Percentiles rank a stretch among this genome's conserved stretches.
These are phyloP conservation scores for Sitta europaea DNA, from an alignment of 2,113 vertebrate species.

Conservation along the genomic window DNA sequence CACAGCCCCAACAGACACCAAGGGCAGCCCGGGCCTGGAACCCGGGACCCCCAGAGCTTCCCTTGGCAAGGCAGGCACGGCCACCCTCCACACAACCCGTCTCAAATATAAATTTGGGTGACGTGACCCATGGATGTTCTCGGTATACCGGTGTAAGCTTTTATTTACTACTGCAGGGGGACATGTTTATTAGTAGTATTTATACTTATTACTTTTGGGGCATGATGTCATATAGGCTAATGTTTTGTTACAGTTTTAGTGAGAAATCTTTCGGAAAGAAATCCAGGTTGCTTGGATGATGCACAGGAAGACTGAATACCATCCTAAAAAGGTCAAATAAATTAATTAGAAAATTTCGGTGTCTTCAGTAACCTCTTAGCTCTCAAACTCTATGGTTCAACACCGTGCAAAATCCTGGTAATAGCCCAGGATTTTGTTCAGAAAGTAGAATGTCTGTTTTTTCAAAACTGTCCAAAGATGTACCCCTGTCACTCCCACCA, in stretches of 20 bases:
- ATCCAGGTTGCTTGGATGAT: not conserved
- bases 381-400: not conserved
- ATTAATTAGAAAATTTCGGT: rapidly evolving
- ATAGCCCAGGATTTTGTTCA: not conserved
- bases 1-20: not conserved
- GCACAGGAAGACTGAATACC: not conserved
- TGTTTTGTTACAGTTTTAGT: not conserved
- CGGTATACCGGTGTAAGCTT: not conserved
- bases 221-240: no score
- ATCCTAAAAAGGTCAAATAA: not conserved
- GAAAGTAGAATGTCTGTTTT: not conserved
- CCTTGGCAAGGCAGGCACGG: not conserved
- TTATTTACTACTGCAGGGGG: not conserved
- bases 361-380: not conserved
- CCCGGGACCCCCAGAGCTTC: not conserved
- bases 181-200: not conserved
- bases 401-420: no score
- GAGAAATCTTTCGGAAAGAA: not conserved
- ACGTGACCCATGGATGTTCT: no score
- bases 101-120: not conserved
- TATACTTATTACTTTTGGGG: not conserved
- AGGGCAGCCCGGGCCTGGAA: not conserved
- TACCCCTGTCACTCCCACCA: not conserved
- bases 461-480: not conserved
- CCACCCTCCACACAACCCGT: not conserved